phyloP scores from a whole-genome alignment of 2,888 invertebrate species.

The Allacma fusca region DNA sequence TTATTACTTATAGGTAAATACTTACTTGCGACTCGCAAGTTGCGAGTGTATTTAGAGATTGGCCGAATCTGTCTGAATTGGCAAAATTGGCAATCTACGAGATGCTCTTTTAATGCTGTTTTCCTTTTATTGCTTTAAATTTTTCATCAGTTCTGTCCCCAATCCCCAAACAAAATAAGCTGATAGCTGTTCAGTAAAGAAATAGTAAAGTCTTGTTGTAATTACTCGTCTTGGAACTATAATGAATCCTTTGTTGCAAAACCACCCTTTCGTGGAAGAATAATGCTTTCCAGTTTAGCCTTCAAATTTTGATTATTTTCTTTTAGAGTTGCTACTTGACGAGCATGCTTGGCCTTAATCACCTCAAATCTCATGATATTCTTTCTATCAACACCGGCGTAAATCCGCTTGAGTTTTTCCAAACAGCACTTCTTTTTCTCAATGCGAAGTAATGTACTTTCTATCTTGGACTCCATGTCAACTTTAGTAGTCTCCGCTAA shows the following conservation, averaged over 20 bases:
- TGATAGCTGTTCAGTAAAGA: too few species aligned
- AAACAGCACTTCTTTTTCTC: constrained; percentile 36
- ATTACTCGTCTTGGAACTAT: too few species aligned
- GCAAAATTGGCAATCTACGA: too few species aligned
- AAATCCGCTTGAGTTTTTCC: constrained; percentile 30
- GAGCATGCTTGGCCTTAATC: constrained; percentile 35
- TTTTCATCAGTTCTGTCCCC: too few species aligned
- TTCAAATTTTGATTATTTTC: constrained; percentile 32
- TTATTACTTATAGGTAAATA: too few species aligned
- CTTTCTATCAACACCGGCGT: constrained; percentile 33
- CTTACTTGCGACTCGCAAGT: too few species aligned
- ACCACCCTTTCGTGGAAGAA: constrained; percentile 28
- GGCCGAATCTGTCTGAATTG: too few species aligned
- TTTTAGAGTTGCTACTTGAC: constrained; percentile 32
- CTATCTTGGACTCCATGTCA: constrained; percentile 33
- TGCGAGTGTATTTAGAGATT: too few species aligned
- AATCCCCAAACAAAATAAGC: too few species aligned
- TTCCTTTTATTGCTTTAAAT: too few species aligned
- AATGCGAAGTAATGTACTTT: constrained; percentile 26
- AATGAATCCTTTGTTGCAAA: background rate
- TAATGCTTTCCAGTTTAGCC: constrained; percentile 37
- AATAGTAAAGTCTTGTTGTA: too few species aligned
- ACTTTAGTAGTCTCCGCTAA: constrained; percentile 32
- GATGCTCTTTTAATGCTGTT: too few species aligned
- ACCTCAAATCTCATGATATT: constrained; percentile 32